Conservation (phyloP, 2,888 invertebrate genomes). For the Caenorhabditis angaria region DNA sequence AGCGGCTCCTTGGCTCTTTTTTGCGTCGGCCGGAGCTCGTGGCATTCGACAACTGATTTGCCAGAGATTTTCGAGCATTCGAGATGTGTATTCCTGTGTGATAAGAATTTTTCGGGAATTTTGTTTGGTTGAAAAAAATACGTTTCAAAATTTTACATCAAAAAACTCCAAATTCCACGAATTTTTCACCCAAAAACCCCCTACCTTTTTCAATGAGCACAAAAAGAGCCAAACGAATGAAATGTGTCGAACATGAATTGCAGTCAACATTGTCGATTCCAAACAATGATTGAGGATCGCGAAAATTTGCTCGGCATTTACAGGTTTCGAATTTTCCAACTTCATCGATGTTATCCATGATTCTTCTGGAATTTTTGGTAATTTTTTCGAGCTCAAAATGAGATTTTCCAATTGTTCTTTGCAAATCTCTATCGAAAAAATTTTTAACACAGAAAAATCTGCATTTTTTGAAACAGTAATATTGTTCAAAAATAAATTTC, state of each 20-base stretch:
- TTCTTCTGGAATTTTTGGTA: background rate
- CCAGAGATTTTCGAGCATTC: slow-evolving; percentile 61
- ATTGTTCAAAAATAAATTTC: too few species aligned
- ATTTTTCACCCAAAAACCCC: background rate
- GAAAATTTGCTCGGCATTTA: slow-evolving; percentile 32
- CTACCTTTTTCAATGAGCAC: slow-evolving; percentile 50
- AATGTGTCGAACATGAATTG: slow-evolving; percentile 54
- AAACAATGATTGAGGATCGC: slow-evolving; percentile 46
- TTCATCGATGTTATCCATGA: slow-evolving; percentile 21
- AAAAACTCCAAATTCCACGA: too few species aligned
- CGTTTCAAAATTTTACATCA: too few species aligned
- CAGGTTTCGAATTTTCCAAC: slow-evolving; percentile 7
- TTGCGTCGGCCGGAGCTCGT: slow-evolving; percentile 59
- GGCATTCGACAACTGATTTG: slow-evolving; percentile 52
- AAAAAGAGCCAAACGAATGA: slow-evolving; percentile 67
- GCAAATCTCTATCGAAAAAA: background rate
- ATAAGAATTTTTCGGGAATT: too few species aligned
- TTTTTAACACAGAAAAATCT: background rate
- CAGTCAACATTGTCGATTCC: slow-evolving; percentile 57
- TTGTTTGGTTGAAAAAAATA: too few species aligned
- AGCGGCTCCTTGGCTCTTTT: slow-evolving; percentile 65
- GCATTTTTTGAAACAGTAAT: background rate
- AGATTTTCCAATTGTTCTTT: too few species aligned
- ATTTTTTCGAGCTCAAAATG: background rate
- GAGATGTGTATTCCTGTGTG: slow-evolving; percentile 35